Evolutionary conservation across 1,140 invertebrate genomes (phyloP).

Genomic region (Drosophila busckii): DNA sequence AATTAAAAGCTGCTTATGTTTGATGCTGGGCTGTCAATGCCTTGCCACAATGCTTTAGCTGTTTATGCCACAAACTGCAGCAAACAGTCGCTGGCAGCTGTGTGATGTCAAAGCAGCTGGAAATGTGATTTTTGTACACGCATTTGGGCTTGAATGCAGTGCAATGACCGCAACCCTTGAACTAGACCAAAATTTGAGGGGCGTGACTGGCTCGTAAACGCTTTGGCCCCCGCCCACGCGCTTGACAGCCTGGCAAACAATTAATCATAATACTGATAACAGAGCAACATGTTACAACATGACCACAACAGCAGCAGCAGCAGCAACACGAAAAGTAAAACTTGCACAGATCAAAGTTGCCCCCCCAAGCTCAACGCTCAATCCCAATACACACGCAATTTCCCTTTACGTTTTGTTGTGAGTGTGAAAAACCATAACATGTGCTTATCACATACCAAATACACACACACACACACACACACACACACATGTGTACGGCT

Average conservation of each 20-base stretch:
- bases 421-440: constrained; percentile 71
- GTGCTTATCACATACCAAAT: constrained; percentile 64
- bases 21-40: constrained; percentile 60
- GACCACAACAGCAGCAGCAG: constrained; percentile 47
- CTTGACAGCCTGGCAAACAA: constrained; percentile 57
- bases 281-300: constrained; percentile 57
- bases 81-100: constrained; percentile 42
- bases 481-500: constrained; percentile 36
- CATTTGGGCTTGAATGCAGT: constrained; percentile 19
- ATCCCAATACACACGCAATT: not conserved
- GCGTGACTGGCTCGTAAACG: constrained; percentile 37
- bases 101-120: constrained; percentile 40
- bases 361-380: not conserved
- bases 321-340: constrained; percentile 37
- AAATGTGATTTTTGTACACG: constrained; percentile 29
- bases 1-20: constrained; percentile 63
- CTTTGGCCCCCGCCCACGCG: not conserved
- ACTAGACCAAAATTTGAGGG: constrained; percentile 47
- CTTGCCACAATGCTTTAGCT: constrained; percentile 33
- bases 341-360: constrained; percentile 43
- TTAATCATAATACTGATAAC: constrained; percentile 71
- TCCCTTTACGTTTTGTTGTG: too few species aligned
- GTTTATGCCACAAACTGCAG: constrained; percentile 21
- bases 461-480: constrained; percentile 12
- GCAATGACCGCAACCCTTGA: constrained; percentile 35